Conservation (phyloP, 2,113 vertebrate species). For the Stegostoma tigrinum region DNA sequence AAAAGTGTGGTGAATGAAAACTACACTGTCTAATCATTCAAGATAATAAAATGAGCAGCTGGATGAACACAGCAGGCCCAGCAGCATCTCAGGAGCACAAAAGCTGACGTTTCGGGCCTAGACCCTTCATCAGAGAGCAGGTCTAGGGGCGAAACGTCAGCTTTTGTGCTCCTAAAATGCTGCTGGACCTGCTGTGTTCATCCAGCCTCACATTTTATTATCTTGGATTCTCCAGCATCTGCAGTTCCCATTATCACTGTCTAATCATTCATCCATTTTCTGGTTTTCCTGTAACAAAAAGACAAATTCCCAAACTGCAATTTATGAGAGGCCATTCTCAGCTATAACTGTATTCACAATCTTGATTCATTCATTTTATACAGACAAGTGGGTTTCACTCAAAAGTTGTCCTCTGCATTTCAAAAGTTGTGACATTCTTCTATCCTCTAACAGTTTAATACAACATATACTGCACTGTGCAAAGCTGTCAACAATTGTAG, state of each 20-base stretch:
- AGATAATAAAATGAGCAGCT: too few species aligned
- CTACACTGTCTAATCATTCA: neutral
- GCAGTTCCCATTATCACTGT: too few species aligned
- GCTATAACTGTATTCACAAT: neutral
- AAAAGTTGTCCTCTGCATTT: neutral
- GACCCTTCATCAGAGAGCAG: too few species aligned
- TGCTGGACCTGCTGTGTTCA: too few species aligned
- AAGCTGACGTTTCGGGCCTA: too few species aligned
- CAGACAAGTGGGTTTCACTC: neutral
- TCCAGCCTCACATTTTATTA: too few species aligned
- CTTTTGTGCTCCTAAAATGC: too few species aligned
- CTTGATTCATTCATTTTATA: neutral
- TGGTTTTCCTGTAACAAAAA: neutral
- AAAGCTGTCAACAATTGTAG: neutral
- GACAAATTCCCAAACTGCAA: neutral
- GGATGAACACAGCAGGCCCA: too few species aligned
- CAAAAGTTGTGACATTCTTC: neutral
- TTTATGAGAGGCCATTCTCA: neutral
- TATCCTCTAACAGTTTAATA: neutral
- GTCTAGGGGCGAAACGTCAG: too few species aligned
- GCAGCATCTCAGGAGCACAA: too few species aligned
- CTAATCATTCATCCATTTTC: neutral
- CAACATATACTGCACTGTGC: neutral
- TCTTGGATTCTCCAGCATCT: too few species aligned
- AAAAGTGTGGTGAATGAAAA: slow-evolving; percentile 47